Conservation (phyloP, 2,113 vertebrate genomes). For the Hypanus sabinus region DNA sequence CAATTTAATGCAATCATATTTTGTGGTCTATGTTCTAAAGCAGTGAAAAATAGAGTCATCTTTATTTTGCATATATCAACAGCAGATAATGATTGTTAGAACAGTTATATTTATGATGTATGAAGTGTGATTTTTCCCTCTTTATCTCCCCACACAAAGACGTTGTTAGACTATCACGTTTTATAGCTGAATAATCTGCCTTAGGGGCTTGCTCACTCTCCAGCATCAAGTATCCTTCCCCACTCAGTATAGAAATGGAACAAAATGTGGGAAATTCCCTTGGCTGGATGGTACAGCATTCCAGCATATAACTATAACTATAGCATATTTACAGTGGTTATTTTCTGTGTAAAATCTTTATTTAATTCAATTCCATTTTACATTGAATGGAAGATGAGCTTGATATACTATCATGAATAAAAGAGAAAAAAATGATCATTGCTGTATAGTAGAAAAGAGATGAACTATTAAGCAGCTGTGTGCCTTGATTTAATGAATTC, state of each 20-base stretch:
- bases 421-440: neutral
- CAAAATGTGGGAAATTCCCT: neutral
- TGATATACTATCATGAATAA: neutral
- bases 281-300: neutral
- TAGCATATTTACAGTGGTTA: neutral
- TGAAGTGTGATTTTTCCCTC: no score
- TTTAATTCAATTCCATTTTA: neutral
- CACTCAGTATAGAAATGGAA: neutral
- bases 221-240: neutral
- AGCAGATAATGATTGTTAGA: neutral
- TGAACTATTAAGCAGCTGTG: neutral
- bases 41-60: neutral
- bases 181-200: neutral
- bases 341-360: neutral
- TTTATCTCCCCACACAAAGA: neutral
- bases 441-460: neutral
- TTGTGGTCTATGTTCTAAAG: neutral
- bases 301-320: neutral
- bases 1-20: no score
- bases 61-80: neutral
- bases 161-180: neutral
- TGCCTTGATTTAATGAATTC: neutral
- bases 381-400: neutral
- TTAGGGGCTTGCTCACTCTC: neutral
- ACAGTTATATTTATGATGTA: no score